Evolutionary conservation across 2,888 invertebrate species (phyloP), one percentile per base, ranked within the genome.

Genomic region (Thymelicus acteon): DNA sequence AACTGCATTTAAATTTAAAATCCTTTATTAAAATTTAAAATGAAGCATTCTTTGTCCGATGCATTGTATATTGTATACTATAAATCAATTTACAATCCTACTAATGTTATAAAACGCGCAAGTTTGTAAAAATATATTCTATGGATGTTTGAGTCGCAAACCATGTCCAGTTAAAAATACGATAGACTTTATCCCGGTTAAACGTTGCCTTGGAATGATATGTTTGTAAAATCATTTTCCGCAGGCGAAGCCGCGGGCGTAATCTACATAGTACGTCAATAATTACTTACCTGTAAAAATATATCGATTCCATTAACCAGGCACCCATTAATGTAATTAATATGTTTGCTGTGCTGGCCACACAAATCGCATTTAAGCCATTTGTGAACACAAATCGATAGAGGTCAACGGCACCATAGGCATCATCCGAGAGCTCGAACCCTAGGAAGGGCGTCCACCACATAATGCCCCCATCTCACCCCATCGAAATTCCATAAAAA

Each of bases 401-500:
- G 87, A 81, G 93, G 92, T 92, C 92, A 92, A 92, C 90, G 93
- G 86, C 93, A 92, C 91, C 84, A 89, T 88, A 89, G 87, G 84
- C 87, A 89, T 86, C 89, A 88, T 87, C 85, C 80, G 86, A 86
- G 85, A 86, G 88, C 85, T 88, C 80, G 86, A 88, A 87, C 92
- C 91, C 91, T 90, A 83, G 82, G 77, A 82, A 90, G 89, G 90
- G 90, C 85, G 87, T 84, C 85, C 83, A 86, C 86, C 85, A 86
- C 85, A 88, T 88, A 89, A 87, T 85, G 78, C 85, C 86, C 84
- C 85, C 81, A 82, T 81, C 79, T 82, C 83, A 79, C 85, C 85
- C 87, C 85, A 85, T 85, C 82, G 82, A 82, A 83, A 87, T 91
- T 90, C 89, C 86, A 85, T 86, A 85, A 87, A 89, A 88, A 86